Evolutionary conservation across 92 coral and sea anemone genomes (phyloP).

Genomic region (Paragorgia papillata): DNA sequence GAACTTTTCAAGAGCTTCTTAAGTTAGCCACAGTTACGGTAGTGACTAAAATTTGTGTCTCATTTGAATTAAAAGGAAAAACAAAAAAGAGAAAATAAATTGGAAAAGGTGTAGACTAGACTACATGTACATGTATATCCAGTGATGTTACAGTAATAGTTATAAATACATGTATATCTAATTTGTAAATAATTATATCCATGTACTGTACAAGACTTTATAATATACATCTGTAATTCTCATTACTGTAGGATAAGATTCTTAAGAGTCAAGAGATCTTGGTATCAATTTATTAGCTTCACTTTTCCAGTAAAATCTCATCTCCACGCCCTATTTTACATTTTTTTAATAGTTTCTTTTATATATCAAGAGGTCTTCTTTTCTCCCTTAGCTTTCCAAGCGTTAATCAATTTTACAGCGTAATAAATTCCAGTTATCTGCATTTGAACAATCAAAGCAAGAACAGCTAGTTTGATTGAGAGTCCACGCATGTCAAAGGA

Average conservation of each 20-base stretch:
- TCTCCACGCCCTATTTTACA: not conserved
- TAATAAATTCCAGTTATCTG: conserved; percentile 81
- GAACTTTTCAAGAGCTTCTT: conserved; percentile 71
- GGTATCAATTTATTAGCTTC: not conserved
- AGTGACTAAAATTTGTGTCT: conserved; percentile 75
- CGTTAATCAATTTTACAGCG: conserved; percentile 75
- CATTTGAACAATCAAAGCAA: conserved; percentile 82
- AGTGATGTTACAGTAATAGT: too few relatives aligned
- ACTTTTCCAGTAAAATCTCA: not conserved
- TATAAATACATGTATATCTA: too few relatives aligned
- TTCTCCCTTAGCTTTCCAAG: conserved; percentile 87
- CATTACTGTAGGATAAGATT: too few relatives aligned
- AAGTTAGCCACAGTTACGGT: conserved; percentile 82
- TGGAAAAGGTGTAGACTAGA: not conserved
- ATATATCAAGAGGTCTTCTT: conserved; percentile 60
- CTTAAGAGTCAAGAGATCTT: too few relatives aligned
- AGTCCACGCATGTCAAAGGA: conserved; percentile 62
- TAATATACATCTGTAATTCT: too few relatives aligned
- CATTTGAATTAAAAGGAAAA: conserved; percentile 88
- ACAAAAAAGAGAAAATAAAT: conserved; percentile 61
- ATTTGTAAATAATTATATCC: too few relatives aligned
- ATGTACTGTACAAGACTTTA: too few relatives aligned
- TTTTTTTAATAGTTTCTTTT: not conserved
- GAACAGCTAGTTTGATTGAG: conserved; percentile 78
- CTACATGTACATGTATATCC: too few relatives aligned